Conservation (phyloP, 2,888 invertebrate species). For the Subacronicta megacephala region DNA sequence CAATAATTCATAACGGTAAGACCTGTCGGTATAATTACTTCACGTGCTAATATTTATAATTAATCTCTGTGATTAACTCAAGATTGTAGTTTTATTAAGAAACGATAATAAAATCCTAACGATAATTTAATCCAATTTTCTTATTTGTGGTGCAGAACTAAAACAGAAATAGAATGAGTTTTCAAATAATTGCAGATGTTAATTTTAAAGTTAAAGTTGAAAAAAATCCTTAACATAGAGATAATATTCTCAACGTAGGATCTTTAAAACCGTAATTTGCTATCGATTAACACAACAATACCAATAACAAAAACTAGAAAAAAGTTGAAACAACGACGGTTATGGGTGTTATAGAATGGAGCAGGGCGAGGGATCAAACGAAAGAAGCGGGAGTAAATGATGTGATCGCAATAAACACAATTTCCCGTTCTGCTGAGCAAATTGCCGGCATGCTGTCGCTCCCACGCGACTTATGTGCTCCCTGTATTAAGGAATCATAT, state of each 20-base stretch:
- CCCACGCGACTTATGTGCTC: slow-evolving; percentile 60
- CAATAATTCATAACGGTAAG: slow-evolving; percentile 26
- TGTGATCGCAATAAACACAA: slow-evolving; percentile 71
- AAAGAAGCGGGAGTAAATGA: slow-evolving; percentile 66
- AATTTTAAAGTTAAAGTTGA: background rate
- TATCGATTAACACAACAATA: too few relatives aligned
- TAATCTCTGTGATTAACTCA: slow-evolving; percentile 17
- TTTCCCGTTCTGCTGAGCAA: slow-evolving; percentile 65
- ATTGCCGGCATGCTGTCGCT: slow-evolving; percentile 62
- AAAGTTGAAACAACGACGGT: slow-evolving; percentile 28
- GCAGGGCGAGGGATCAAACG: slow-evolving; percentile 58
- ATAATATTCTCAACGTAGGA: too few relatives aligned
- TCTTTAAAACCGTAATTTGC: too few relatives aligned
- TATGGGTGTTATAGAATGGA: slow-evolving; percentile 39
- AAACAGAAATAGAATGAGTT: too few relatives aligned
- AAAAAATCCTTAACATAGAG: background rate
- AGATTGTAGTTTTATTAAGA: too few relatives aligned
- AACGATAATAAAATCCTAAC: too few relatives aligned
- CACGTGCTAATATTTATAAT: slow-evolving; percentile 32
- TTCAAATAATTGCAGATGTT: too few relatives aligned
- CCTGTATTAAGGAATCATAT: slow-evolving; percentile 10
- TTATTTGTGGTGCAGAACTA: too few relatives aligned
- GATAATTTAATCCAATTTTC: too few relatives aligned
- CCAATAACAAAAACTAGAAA: slow-evolving; percentile 13
- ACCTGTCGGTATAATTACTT: slow-evolving; percentile 36